These are phyloP conservation scores for Montifringilla adamsi DNA, from an alignment of 2,113 vertebrate species.

Conservation along the genomic window DNA sequence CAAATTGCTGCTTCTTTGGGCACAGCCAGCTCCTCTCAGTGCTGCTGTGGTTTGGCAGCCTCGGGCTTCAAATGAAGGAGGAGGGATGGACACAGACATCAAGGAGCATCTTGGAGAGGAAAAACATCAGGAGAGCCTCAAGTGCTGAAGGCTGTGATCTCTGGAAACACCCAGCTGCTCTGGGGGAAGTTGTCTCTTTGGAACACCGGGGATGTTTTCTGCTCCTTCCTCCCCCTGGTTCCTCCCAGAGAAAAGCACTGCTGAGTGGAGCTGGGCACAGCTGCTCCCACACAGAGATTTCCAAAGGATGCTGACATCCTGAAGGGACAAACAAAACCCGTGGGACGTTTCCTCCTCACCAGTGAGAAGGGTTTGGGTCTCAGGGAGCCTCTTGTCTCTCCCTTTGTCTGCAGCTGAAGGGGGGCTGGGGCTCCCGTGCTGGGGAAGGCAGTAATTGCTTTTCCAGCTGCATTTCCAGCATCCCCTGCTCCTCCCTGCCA, in stretches of 20 bases:
- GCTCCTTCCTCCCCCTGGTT: background rate
- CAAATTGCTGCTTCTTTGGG: background rate
- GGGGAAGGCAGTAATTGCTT: constrained; percentile 10
- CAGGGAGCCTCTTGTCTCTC: background rate
- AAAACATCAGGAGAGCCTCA: background rate
- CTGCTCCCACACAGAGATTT: background rate
- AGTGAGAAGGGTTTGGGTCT: background rate
- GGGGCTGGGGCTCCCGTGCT: background rate
- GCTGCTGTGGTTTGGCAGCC: background rate
- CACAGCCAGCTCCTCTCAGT: background rate
- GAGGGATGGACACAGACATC: background rate
- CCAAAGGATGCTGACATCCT: background rate
- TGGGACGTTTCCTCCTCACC: background rate
- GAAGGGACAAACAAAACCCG: background rate
- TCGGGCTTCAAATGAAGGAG: background rate
- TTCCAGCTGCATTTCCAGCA: constrained; percentile 16
- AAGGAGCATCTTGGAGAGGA: background rate
- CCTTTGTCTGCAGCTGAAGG: background rate
- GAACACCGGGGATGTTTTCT: background rate
- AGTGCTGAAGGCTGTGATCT: background rate
- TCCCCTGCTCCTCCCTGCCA: background rate
- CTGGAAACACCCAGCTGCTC: background rate
- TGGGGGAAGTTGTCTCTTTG: background rate
- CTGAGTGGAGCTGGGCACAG: background rate
- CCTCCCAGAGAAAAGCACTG: background rate